phyloP scores from a whole-genome alignment of 1,140 invertebrate species.

The Drosophila sproati region DNA sequence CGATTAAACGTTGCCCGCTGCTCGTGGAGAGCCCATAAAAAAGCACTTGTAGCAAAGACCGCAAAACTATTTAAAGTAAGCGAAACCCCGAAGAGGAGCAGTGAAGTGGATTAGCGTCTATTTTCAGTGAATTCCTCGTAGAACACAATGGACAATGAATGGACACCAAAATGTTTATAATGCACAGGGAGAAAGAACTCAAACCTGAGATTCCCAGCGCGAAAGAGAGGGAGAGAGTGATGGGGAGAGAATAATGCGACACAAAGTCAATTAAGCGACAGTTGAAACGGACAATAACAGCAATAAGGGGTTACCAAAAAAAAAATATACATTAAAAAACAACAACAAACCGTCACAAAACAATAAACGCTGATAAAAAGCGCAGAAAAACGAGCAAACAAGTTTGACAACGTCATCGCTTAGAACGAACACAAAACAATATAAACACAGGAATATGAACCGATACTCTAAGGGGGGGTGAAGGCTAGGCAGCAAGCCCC shows the following conservation, averaged over 20 bases:
- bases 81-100: no score
- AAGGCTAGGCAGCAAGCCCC: not conserved
- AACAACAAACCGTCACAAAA: conserved; percentile 65
- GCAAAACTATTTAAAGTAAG: conserved; percentile 1
- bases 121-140: no score
- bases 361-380: conserved; percentile 79
- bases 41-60: conserved; percentile 30
- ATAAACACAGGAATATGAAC: conserved; percentile 8
- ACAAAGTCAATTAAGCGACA: conserved; percentile 77
- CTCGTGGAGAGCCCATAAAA: conserved; percentile 38
- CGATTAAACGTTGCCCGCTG: not conserved
- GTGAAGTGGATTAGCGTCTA: no score
- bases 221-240: conserved; percentile 24
- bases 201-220: conserved; percentile 30
- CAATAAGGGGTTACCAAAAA: conserved; percentile 21
- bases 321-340: not conserved
- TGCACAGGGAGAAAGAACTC: conserved; percentile 15
- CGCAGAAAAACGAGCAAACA: conserved; percentile 43
- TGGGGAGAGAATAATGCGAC: conserved; percentile 12
- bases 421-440: conserved; percentile 16
- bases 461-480: not conserved
- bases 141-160: not conserved
- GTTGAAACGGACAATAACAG: conserved; percentile 72
- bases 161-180: not conserved
- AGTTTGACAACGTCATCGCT: conserved; percentile 77